phyloP scores from a whole-genome alignment of 1,140 invertebrate genomes.

The Babylonia areolata region DNA sequence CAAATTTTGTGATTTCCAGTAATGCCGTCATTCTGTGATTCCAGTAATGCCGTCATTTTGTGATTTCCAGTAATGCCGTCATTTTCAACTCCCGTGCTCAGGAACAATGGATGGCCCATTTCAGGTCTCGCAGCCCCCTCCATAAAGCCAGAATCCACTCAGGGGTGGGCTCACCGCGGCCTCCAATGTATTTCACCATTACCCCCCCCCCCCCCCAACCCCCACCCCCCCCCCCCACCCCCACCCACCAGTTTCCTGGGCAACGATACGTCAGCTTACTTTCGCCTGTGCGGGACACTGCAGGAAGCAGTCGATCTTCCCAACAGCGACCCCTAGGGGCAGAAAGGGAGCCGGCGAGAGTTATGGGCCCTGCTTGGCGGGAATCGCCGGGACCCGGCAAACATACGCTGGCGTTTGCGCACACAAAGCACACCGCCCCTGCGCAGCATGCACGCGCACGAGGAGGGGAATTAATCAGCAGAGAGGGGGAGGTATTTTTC shows the following conservation, averaged over 20 bases:
- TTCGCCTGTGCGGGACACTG: not conserved
- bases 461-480: conserved; percentile 24
- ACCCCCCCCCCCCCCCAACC: too few relatives aligned
- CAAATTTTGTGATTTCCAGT: too few relatives aligned
- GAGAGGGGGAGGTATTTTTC: conserved; percentile 26
- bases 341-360: not conserved
- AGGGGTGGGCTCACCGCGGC: too few relatives aligned
- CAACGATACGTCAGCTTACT: not conserved
- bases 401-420: conserved; percentile 26
- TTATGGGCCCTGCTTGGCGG: conserved; percentile 1
- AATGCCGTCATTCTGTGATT: too few relatives aligned
- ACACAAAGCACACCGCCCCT: conserved; percentile 23
- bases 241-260: not conserved
- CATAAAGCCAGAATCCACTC: too few relatives aligned
- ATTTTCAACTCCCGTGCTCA: too few relatives aligned
- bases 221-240: too few relatives aligned
- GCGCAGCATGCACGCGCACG: conserved; percentile 17
- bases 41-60: too few relatives aligned
- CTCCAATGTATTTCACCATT: not conserved
- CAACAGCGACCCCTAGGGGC: not conserved
- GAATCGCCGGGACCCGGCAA: conserved; percentile 13
- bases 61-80: too few relatives aligned
- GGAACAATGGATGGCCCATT: too few relatives aligned
- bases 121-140: too few relatives aligned
- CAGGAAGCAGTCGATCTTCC: conserved; percentile 2